Evolutionary conservation across 2,888 invertebrate genomes (phyloP).

Genomic region (Antheraea assamensis): DNA sequence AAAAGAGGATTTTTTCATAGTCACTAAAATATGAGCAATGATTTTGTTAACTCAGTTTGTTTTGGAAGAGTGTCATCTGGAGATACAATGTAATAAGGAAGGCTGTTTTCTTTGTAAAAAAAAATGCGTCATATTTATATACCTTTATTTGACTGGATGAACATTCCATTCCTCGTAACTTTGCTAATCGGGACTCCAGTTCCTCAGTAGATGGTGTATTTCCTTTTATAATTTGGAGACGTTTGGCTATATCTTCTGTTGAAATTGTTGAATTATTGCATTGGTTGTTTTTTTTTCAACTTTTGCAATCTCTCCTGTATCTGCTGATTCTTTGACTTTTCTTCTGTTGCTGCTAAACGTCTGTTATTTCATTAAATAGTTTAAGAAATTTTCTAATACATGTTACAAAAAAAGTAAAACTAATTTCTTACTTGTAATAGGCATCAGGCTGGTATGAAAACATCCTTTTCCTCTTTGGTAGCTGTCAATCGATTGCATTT

Average conservation of each 20-base stretch:
- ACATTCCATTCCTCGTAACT: conserved; percentile 84
- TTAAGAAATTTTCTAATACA: background rate
- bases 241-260: conserved; percentile 52
- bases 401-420: background rate
- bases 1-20: too few relatives aligned
- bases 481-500: conserved; percentile 56
- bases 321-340: conserved; percentile 81
- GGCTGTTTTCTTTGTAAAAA: background rate
- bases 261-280: conserved; percentile 28
- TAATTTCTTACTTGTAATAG: conserved; percentile 77
- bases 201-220: conserved; percentile 82
- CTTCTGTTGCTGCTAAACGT: conserved; percentile 36
- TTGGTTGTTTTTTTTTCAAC: conserved; percentile 83
- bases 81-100: background rate
- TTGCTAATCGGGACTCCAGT: conserved; percentile 84
- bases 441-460: conserved; percentile 76
- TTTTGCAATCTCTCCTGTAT: conserved; percentile 86
- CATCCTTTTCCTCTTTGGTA: conserved; percentile 35
- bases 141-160: conserved; percentile 51
- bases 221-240: conserved; percentile 63
- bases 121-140: conserved; percentile 17
- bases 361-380: conserved; percentile 29
- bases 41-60: background rate
- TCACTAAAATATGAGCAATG: background rate
- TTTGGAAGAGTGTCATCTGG: background rate